Evolutionary conservation across 2,888 invertebrate species (phyloP), one percentile per base, ranked within the genome.

Genomic region (Odontocolon sp.): DNA sequence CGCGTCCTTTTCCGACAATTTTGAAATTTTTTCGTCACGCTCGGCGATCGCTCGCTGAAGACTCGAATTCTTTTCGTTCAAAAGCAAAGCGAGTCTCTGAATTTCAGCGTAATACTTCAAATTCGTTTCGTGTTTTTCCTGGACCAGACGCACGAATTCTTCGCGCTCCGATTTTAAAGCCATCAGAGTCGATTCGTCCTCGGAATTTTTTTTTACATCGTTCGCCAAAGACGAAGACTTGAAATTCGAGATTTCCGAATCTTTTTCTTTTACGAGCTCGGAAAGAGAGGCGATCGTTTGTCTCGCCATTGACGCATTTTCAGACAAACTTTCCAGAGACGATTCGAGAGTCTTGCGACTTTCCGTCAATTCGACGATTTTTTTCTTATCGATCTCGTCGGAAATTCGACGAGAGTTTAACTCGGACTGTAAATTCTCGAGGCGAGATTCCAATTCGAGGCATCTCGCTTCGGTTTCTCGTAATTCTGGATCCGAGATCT

Each of bases 41-140:
- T 92, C 91, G n/a, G 84, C 79, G 3, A 92, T 85, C 6, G 94
- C 81, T 0, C 93, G 91, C 56, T 88, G 88, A 38, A 86, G 74
- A 40, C 80, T 83, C 1, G 72, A n/a, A 0, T 81, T 59, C 72
- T 90, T 89, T n/a, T 89, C 88, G 36, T 78, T 82, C 11, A 91
- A 54, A 0, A 90, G 63, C 72, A 93, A 92, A 70, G 94, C 94
- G 45, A 98, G 89, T 26, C 96, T 92, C 87, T 97, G 96, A 72
- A 97, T 95, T 91, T 98, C 98, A 28, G 92, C 92, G 85, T 98
- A 96, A 88, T 97, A 98, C 77, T 95, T 94, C 26, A 96, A 90
- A 86, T 94, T 96, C 91, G 98, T 97, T 73, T 95, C 93, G 85
- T 98, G 97, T 90, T 98, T 98, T 69, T 94, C 92, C 84, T 95